A percentile compares a stretch with the other conserved stretches of the same genome.
Evolutionary conservation across 1,140 invertebrate genomes (phyloP).

Genomic region (Aradophagus sp.): DNA sequence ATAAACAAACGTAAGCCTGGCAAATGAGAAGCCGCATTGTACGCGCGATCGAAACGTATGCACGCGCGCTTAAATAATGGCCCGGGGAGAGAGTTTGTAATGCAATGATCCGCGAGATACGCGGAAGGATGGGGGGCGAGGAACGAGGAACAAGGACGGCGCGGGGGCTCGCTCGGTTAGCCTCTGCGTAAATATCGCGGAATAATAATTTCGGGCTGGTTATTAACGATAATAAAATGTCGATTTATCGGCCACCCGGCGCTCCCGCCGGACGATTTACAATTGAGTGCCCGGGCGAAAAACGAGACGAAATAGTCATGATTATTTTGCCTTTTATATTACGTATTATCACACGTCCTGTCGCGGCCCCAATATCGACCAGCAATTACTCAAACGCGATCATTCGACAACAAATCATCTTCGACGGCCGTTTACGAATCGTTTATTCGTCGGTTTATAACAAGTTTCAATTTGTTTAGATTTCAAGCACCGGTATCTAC

Average conservation of each 20-base stretch:
- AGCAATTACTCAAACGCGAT: constrained; percentile 25
- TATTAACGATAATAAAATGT: constrained; percentile 73
- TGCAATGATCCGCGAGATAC: constrained; percentile 58
- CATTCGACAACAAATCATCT: constrained; percentile 26
- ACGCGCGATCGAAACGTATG: constrained; percentile 58
- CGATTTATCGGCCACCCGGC: constrained; percentile 68
- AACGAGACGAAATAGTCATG: constrained; percentile 41
- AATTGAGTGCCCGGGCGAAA: constrained; percentile 57
- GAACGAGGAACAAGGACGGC: too few relatives aligned
- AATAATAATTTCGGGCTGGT: constrained; percentile 72
- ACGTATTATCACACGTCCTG: constrained; percentile 18
- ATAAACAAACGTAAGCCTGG: constrained; percentile 69
- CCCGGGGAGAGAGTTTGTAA: constrained; percentile 61
- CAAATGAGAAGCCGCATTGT: constrained; percentile 47
- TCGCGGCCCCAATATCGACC: constrained; percentile 26
- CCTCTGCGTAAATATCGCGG: constrained; percentile 66
- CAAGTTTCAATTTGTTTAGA: too few relatives aligned
- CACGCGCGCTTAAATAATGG: constrained; percentile 64
- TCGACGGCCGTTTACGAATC: too few relatives aligned
- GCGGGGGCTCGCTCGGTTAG: constrained; percentile 9
- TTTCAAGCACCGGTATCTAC: too few relatives aligned
- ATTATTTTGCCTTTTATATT: constrained; percentile 38
- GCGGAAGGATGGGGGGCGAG: too few relatives aligned
- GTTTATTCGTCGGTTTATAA: too few relatives aligned
- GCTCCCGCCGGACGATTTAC: constrained; percentile 63